Evolutionary conservation across 1,140 invertebrate species (phyloP), one percentile per base, ranked within the genome.

Genomic region (Orchestia grillus): DNA sequence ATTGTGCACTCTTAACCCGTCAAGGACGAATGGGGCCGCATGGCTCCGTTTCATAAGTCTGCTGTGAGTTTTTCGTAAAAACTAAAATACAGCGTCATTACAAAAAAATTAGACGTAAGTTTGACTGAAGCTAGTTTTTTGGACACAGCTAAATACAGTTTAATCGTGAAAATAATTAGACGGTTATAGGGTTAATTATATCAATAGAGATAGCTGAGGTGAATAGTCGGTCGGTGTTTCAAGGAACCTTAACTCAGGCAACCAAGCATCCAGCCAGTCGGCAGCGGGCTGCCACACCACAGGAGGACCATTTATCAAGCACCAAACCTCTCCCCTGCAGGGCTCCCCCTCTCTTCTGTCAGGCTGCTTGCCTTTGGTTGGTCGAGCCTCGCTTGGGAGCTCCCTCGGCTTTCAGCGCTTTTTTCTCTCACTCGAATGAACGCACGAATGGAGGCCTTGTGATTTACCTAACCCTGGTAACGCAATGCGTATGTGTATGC

Each of bases 351-450:
- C 94, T 57, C 96, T 62, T 95, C 62, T 95, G 94, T 95, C 47
- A 77, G 45, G 40, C 92, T 95, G 41, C 95, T 96, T 45, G 92
- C 92, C 92, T 94, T 94, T 94, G 92, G 92, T 94, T 94, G 92
- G 92, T 94, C 92, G 92, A 94, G 92, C 43, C 92, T 45, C 41
- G 44, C 45, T 47, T 40, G 43, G 92, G 44, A 94, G 44, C 92
- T 45, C 43, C 92, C 92, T 45, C 92, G 92, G 92, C 92, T 94
- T 94, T 94, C 92, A 47, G 15, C 92, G 92, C 43, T 6, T 94
- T 43, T 91, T 28, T 91, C 88, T 91, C 44, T 91, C 62, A 77
- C 62, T 77, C 62, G 62, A 77, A 77, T 77, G 62, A 77, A 77
- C 62, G 62, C 3, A 77, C 62, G 62, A 77, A 77, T 77, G 28